Base-by-base conservation (phyloP, 2,888 invertebrate species). In the Thera britannica region DNA sequence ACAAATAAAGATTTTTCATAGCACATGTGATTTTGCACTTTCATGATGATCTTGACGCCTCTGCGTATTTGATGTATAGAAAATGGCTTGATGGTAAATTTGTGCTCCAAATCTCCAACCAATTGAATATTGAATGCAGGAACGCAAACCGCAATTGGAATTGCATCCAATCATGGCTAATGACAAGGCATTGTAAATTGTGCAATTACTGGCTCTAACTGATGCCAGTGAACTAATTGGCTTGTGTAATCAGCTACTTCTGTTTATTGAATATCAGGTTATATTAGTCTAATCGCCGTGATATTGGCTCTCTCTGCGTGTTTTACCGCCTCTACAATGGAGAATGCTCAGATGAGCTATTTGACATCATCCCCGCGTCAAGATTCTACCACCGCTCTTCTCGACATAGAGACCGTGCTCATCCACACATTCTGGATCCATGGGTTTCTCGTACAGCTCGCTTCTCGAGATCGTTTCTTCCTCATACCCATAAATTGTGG, bases 121-220 rank as follows among this genome's bases (percentile, higher is more conserved):
- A 6, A 58, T 58, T 36, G 49, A 44, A 44, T 61, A 38, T 61
- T 34, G 5, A 38, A 54, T 46, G 34, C 46, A 58, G 5, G 57
- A 46, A 34, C 54, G 54, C 54, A 55, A 49, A 48, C 41, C 23
- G 41, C 46, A 46, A 52, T 34, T 34, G 35, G 35, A 36, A 56
- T 23, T 59, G 57, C 52, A 51, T 61, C 58, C 54, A 64, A 64
- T 54, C 58, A 58, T 35, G 52, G 44, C 58, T 64, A 64, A 58
- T 52, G 54, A 64, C 64, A 64, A 48, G 44, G 64, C 52, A 58
- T 58, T 23, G 64, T 36, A 58, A 64, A 64, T 68, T 62, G 65
- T 65, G 58, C 58, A 68, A 65, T 68, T 58, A 62, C 65, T 54
- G 68, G 48, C 62, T 56, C 35, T 52, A 55, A 63, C 52, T 44